phyloP scores from a whole-genome alignment of 2,888 invertebrate genomes.

The Galerucella nymphaeae region DNA sequence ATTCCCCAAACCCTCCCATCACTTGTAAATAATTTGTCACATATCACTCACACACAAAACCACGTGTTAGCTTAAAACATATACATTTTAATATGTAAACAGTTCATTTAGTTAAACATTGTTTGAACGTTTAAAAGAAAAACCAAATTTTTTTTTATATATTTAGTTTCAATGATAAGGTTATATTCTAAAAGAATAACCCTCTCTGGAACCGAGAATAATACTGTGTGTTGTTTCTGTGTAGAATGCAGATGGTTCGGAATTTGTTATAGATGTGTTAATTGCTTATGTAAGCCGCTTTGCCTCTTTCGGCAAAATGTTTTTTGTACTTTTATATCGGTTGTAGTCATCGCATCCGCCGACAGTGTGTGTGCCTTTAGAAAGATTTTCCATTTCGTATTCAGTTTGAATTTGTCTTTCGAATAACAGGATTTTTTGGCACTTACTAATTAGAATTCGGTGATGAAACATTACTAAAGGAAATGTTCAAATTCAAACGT shows the following conservation, averaged over 20 bases:
- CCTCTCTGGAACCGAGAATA: constrained; percentile 47
- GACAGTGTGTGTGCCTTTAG: constrained; percentile 52
- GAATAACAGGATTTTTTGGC: constrained; percentile 39
- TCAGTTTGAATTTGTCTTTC: constrained; percentile 35
- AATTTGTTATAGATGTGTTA: constrained; percentile 65
- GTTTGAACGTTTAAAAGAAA: constrained; percentile 17
- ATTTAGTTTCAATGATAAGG: constrained; percentile 30
- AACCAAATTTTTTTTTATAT: constrained; percentile 16
- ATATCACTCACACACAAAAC: constrained; percentile 47
- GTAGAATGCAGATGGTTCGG: constrained; percentile 59
- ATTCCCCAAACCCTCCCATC: constrained; percentile 29
- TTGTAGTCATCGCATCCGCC: constrained; percentile 53
- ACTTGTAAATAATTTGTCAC: constrained; percentile 30
- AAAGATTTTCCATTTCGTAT: constrained; percentile 51
- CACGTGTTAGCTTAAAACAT: constrained; percentile 47
- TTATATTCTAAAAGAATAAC: constrained; percentile 49
- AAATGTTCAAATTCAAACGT: no score
- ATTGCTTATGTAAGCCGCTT: constrained; percentile 60
- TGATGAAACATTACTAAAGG: neutral
- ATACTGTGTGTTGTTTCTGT: constrained; percentile 52
- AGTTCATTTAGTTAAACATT: constrained; percentile 33
- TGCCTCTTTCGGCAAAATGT: constrained; percentile 58
- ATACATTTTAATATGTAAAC: constrained; percentile 14
- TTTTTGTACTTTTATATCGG: constrained; percentile 53
- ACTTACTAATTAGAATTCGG: constrained; percentile 3